phyloP scores from a whole-genome alignment of 2,113 vertebrate species.

The Elephas maximus region DNA sequence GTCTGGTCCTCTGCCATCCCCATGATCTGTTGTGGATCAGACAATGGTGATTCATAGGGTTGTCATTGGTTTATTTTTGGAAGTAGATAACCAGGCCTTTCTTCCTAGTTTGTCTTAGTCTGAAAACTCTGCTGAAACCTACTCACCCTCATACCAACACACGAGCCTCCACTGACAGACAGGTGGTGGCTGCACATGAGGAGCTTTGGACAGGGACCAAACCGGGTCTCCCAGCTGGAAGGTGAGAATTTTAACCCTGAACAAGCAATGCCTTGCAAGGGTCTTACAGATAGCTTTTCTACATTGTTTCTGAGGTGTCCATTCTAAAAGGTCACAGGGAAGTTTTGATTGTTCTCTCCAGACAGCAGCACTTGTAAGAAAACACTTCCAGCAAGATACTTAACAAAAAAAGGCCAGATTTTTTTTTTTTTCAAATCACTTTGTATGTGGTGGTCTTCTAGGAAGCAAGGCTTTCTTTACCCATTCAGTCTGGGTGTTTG shows the following conservation, averaged over 20 bases:
- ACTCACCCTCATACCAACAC: neutral
- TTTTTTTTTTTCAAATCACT: neutral
- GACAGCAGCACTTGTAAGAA: constrained; percentile 17
- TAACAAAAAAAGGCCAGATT: neutral
- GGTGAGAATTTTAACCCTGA: neutral
- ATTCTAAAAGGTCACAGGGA: constrained; percentile 44
- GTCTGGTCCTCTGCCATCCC: neutral
- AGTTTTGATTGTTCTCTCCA: constrained; percentile 7
- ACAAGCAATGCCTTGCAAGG: neutral
- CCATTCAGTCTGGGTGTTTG: neutral
- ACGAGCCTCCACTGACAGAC: neutral
- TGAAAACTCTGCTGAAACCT: neutral
- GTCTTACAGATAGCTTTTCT: neutral
- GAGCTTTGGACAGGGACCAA: neutral
- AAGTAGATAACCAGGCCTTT: neutral
- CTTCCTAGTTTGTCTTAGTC: neutral
- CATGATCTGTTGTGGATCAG: neutral
- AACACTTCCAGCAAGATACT: neutral
- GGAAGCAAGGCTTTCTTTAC: neutral
- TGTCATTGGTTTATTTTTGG: neutral
- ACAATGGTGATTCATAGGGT: neutral
- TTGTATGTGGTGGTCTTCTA: neutral
- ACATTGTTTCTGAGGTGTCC: constrained; percentile 27
- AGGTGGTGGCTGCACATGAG: neutral
- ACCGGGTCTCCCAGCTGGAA: neutral